phyloP scores from a whole-genome alignment of 2,888 invertebrate genomes.

The Apamea crenata region DNA sequence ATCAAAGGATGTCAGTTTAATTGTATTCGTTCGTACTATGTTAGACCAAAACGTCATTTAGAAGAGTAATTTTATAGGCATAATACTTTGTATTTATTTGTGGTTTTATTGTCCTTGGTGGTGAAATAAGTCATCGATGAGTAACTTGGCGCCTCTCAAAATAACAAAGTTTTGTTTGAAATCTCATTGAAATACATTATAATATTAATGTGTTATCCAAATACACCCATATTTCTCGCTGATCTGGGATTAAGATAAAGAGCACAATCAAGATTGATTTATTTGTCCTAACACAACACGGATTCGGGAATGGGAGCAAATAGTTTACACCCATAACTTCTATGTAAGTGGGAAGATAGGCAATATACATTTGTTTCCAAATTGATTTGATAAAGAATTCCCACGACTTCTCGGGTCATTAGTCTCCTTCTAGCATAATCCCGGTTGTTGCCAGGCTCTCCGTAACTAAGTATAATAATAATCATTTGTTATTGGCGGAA shows the following conservation, averaged over 20 bases:
- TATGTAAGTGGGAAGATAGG: constrained; percentile 9
- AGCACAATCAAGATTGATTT: constrained; percentile 33
- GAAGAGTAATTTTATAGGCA: not conserved
- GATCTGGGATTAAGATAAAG: constrained; percentile 20
- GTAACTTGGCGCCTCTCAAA: constrained; percentile 18
- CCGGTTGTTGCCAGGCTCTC: not conserved
- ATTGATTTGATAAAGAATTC: constrained; percentile 17
- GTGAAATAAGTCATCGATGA: constrained; percentile 15
- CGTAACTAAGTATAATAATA: constrained; percentile 25
- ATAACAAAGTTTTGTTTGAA: constrained; percentile 3
- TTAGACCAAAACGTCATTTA: constrained; percentile 18
- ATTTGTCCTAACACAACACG: constrained; percentile 51
- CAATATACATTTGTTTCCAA: constrained; percentile 15
- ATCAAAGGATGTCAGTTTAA: constrained; percentile 12
- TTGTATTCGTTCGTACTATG: constrained; percentile 15
- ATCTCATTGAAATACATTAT: not conserved
- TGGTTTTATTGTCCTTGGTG: constrained; percentile 29
- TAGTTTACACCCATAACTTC: constrained; percentile 10
- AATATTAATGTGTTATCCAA: constrained; percentile 3
- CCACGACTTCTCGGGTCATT: constrained; percentile 15
- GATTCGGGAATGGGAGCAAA: constrained; percentile 31
- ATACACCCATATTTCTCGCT: constrained; percentile 23
- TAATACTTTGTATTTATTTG: constrained; percentile 30
- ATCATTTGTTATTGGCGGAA: constrained; percentile 31
- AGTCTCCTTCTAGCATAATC: not conserved